A percentile compares a stretch with the other conserved stretches of the same genome.
Conservation (phyloP, 23 tunicate species). For the Phallusia fumigata region DNA sequence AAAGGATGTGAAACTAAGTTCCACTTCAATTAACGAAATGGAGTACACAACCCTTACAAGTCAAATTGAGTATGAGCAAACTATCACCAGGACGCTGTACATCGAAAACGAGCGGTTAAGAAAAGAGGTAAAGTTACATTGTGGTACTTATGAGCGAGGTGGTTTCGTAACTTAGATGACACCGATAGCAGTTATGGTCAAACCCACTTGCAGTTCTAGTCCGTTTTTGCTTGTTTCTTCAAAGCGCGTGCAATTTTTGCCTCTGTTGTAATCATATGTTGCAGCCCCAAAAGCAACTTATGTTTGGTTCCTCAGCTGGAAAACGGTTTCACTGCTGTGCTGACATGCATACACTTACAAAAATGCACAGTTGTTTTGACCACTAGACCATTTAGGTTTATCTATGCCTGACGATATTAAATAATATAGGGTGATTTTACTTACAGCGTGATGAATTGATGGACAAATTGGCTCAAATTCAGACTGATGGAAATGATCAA, state of each 20-base stretch:
- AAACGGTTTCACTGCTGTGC: no score
- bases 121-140: slow-evolving; percentile 26
- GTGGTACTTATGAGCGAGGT: no score
- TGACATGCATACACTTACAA: no score
- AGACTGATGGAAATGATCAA: background rate
- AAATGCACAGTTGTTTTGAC: no score
- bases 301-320: no score
- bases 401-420: background rate
- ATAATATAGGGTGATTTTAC: background rate
- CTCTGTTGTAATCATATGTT: no score
- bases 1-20: background rate
- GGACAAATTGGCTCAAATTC: background rate
- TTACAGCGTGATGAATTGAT: slow-evolving; percentile 18
- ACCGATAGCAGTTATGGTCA: no score
- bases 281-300: no score
- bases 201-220: no score
- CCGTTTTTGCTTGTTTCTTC: no score
- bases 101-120: slow-evolving; percentile 43
- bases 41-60: slow-evolving; percentile 17
- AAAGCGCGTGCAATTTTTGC: no score
- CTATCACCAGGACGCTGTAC: slow-evolving; percentile 34
- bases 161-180: no score
- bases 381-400: background rate
- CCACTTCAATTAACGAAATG: background rate
- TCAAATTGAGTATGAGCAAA: slow-evolving; percentile 33